phyloP scores from a whole-genome alignment of 2,888 invertebrate species.

The Heliconius sara region DNA sequence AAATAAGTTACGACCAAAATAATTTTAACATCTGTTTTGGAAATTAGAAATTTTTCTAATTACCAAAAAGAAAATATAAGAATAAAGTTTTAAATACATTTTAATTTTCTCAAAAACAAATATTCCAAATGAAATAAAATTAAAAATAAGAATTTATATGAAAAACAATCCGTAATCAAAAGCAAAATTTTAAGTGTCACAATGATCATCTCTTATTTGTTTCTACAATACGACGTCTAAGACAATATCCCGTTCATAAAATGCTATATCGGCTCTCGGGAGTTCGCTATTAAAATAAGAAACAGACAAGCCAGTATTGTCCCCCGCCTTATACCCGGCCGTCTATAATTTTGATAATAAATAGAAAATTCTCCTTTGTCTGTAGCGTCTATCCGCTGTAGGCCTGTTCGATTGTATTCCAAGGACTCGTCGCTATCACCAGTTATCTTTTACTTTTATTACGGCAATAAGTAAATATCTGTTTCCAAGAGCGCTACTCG shows the following conservation, averaged over 20 bases:
- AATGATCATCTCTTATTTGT: constrained; percentile 54
- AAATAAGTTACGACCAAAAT: no score
- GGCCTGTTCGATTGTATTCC: constrained; percentile 73
- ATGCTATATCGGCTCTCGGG: constrained; percentile 67
- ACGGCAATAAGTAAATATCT: constrained; percentile 35
- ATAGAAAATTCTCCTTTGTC: constrained; percentile 82
- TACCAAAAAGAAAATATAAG: no score
- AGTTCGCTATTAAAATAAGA: constrained; percentile 78
- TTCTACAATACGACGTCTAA: constrained; percentile 61
- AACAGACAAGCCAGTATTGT: constrained; percentile 67
- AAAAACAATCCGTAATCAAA: constrained; percentile 43
- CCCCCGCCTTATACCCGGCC: constrained; percentile 60
- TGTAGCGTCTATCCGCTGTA: constrained; percentile 71
- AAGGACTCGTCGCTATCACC: constrained; percentile 47
- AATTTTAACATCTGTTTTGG: neutral
- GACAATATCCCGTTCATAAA: constrained; percentile 69
- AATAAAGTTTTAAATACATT: no score
- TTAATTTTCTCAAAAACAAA: neutral
- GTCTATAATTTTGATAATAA: constrained; percentile 83
- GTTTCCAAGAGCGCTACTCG: constrained; percentile 9
- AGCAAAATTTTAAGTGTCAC: constrained; percentile 50
- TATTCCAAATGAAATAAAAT: neutral
- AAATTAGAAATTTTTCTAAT: neutral
- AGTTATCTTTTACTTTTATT: constrained; percentile 51
- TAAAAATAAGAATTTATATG: neutral